These are phyloP conservation scores for Brachynemurus nebulosus DNA, from an alignment of 2,888 invertebrate genomes.

Conservation along the genomic window DNA sequence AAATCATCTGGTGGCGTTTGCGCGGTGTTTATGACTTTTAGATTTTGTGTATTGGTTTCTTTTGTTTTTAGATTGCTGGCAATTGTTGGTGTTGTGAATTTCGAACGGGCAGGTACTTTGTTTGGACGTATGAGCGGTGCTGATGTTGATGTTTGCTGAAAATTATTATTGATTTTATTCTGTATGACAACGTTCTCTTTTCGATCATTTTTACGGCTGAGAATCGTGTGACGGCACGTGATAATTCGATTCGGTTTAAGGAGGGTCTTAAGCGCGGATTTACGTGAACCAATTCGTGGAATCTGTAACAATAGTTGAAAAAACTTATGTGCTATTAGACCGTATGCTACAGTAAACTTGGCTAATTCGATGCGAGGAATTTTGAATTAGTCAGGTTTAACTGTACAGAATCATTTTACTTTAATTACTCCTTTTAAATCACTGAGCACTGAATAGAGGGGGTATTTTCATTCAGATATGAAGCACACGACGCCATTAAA, in stretches of 20 bases:
- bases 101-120: conserved; percentile 8
- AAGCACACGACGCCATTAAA: no score
- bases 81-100: conserved; percentile 4
- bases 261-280: not conserved
- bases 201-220: conserved; percentile 24
- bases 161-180: conserved; percentile 10
- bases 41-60: not conserved
- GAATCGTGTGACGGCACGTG: conserved; percentile 17
- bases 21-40: not conserved
- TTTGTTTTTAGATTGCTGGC: not conserved
- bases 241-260: conserved; percentile 15
- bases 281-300: not conserved
- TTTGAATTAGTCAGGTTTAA: no score
- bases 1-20: not conserved
- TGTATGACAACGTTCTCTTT: conserved; percentile 25
- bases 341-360: no score
- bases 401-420: no score
- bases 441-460: no score
- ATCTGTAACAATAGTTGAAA: conserved; percentile 4
- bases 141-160: conserved; percentile 25
- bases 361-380: no score
- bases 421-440: no score
- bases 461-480: no score
- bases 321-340: not conserved
- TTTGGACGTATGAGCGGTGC: conserved; percentile 14